These are phyloP conservation scores for Pogonocherus hispidulus DNA, from an alignment of 2,888 invertebrate species.

Conservation along the genomic window DNA sequence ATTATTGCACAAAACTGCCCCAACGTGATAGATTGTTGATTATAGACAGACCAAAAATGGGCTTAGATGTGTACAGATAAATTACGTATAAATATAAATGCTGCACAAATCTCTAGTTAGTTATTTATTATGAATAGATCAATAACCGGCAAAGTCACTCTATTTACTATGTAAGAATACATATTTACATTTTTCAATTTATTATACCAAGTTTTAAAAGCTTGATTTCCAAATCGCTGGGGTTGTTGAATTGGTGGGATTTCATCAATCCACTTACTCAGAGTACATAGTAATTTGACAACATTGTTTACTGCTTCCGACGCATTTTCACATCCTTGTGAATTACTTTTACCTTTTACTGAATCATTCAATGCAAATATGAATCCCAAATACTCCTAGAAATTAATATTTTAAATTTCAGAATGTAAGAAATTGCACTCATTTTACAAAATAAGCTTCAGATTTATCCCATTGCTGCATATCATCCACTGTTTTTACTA, in stretches of 20 bases:
- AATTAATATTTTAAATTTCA: conserved; percentile 36
- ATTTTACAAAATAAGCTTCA: conserved; percentile 82
- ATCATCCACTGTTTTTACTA: conserved; percentile 77
- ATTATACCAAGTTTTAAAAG: conserved; percentile 87
- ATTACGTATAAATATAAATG: too few relatives aligned
- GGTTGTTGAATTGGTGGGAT: conserved; percentile 93
- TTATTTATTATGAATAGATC: too few relatives aligned
- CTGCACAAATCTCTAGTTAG: too few relatives aligned
- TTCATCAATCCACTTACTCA: conserved; percentile 82
- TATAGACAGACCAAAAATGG: too few relatives aligned
- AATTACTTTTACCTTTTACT: conserved; percentile 83
- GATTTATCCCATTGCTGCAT: conserved; percentile 88
- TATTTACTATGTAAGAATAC: too few relatives aligned
- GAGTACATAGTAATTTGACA: conserved; percentile 76
- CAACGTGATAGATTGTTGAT: too few relatives aligned
- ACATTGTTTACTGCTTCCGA: conserved; percentile 76
- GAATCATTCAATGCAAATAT: conserved; percentile 89
- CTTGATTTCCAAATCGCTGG: conserved; percentile 96
- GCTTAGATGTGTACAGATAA: too few relatives aligned
- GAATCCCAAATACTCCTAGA: conserved; percentile 87
- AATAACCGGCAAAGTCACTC: too few relatives aligned
- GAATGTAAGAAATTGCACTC: not conserved
- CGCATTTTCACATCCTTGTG: conserved; percentile 69
- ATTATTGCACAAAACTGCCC: too few relatives aligned
- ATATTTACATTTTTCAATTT: conserved; percentile 71